Evolutionary conservation across 2,888 invertebrate genomes (phyloP), one percentile per base, ranked within the genome.

Genomic region (Lasioglossum calceatum): DNA sequence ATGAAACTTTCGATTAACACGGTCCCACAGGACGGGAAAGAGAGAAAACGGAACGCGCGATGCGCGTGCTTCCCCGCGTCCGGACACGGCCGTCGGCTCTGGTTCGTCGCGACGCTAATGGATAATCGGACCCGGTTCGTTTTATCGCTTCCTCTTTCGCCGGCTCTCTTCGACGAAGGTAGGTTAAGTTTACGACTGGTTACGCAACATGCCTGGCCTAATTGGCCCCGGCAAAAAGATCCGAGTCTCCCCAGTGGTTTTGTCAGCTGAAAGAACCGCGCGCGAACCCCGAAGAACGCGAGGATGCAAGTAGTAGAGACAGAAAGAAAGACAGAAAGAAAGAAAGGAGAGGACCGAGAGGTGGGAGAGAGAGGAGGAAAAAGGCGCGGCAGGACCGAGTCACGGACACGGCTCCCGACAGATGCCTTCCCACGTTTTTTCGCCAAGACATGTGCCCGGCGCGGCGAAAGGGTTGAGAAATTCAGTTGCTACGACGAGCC

Each of bases 341-440:
- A 70, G 36, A 70, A 8, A 64, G 82, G 74, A 73, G 79, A 81
- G 72, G 72, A 74, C 42, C 71, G 79, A 70, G 79, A 88, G 81
- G 84, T 70, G 39, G 70, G 70, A 39, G 81, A 71, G 77, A 78
- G 71, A 87, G 87, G 90, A 88, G 86, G 58, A 81, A 84, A 87
- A 81, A 71, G 71, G 71, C 42, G 71, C 42, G 71, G 71, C 71
- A 71, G 71, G 86, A 86, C 77, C 77, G 86, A 85, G 79, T 84
- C 83, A 84, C 82, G 87, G 79, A 86, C 58, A 58, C 84, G 78
- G 75, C 58, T 77, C 91, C 89, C 91, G 92, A 93, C 94, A 94
- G 94, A 94, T 94, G 93, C 93, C 94, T 93, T 93, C 93, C 93
- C 93, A 93, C 94, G 93, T 93, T 94, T 94, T 94, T 93, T 93